A percentile compares a stretch with the other conserved stretches of the same genome.
Evolutionary conservation across 2,113 vertebrate species (phyloP).

Genomic region (Salvelinus alpinus): DNA sequence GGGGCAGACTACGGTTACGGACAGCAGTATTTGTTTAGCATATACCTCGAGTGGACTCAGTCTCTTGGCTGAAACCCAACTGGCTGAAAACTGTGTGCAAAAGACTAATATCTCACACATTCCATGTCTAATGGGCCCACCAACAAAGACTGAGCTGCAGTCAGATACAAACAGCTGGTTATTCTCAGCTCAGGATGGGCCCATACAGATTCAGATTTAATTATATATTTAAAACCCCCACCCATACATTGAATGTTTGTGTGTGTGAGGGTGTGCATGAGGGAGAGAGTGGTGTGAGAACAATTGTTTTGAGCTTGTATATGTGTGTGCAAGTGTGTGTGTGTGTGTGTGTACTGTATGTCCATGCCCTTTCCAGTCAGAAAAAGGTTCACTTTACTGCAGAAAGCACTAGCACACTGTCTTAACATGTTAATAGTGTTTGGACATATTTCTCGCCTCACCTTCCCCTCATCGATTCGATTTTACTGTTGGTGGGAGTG

Average conservation of each 20-base stretch:
- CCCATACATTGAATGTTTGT: neutral
- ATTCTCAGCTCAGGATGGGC: conserved; percentile 45
- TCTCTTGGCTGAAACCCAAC: conserved; percentile 26
- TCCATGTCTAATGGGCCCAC: conserved; percentile 58
- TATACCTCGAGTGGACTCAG: conserved; percentile 31
- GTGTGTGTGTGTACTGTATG: too few species aligned
- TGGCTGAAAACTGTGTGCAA: conserved; percentile 42
- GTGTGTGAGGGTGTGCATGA: conserved; percentile 2
- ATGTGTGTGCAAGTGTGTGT: too few species aligned
- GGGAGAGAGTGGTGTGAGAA: neutral
- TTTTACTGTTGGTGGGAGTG: conserved; percentile 48
- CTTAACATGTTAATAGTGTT: conserved; percentile 36
- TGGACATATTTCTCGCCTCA: conserved; percentile 29
- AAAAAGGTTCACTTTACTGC: conserved; percentile 8
- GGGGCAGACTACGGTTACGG: conserved; percentile 47
- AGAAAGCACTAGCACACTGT: conserved; percentile 1
- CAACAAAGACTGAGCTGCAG: conserved; percentile 53
- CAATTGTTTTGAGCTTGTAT: neutral
- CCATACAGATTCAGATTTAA: conserved; percentile 37
- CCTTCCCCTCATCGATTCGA: conserved; percentile 37
- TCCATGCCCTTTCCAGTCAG: neutral
- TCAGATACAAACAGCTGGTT: conserved; percentile 57
- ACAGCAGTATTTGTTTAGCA: conserved; percentile 47
- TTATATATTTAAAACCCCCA: conserved; percentile 29
- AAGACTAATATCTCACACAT: conserved; percentile 54